These are phyloP conservation scores for Gambusia holbrooki DNA, from an alignment of 2,113 vertebrate genomes.

Conservation along the genomic window DNA sequence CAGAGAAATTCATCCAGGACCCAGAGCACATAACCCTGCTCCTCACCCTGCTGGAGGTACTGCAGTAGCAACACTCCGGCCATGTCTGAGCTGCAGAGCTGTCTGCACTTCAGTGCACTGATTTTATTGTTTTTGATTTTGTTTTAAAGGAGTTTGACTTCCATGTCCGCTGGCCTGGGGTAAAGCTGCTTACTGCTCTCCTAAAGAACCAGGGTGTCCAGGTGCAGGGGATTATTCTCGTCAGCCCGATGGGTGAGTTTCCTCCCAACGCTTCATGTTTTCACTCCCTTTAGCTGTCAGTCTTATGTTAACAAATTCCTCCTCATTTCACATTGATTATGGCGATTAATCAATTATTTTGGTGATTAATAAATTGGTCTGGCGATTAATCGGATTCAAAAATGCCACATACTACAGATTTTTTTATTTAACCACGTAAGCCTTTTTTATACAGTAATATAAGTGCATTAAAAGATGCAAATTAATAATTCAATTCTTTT, in stretches of 20 bases:
- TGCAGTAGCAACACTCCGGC: neutral
- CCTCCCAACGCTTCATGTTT: neutral
- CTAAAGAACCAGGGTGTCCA: constrained; percentile 91
- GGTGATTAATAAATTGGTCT: too few species aligned
- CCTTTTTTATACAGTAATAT: too few species aligned
- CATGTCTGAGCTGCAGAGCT: neutral
- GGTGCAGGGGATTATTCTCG: constrained; percentile 94
- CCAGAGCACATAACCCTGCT: constrained; percentile 92
- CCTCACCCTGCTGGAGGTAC: constrained; percentile 90
- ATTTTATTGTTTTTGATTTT: neutral
- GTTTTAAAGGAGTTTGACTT: constrained; percentile 93
- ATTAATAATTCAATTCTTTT: too few species aligned
- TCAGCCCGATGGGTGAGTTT: constrained; percentile 95
- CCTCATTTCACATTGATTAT: neutral
- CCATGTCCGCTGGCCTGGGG: constrained; percentile 96
- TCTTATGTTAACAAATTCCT: neutral
- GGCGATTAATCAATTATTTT: too few species aligned
- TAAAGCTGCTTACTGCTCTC: constrained; percentile 92
- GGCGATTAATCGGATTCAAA: too few species aligned
- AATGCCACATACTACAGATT: too few species aligned
- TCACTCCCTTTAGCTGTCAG: neutral
- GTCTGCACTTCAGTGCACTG: constrained; percentile 7
- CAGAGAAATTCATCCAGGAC: constrained; percentile 92
- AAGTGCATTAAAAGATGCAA: too few species aligned
- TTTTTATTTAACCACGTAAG: too few species aligned